Conservation (phyloP, 2,113 vertebrate genomes). For the Bubalus kerabau region DNA sequence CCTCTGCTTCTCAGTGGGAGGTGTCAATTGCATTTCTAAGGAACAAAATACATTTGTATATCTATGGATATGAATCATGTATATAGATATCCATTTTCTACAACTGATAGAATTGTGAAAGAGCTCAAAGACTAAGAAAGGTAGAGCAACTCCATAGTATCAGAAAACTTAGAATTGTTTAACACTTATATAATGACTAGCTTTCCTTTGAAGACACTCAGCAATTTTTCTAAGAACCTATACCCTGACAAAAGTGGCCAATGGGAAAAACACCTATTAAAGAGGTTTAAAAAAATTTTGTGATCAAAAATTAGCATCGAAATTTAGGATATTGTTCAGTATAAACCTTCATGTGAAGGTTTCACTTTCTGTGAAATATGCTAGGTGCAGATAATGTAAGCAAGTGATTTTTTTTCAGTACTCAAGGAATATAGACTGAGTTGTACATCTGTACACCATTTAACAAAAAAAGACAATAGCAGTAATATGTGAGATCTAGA, state of each 20-base stretch:
- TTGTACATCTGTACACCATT: neutral
- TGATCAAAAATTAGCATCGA: neutral
- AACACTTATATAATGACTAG: neutral
- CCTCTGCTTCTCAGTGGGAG: neutral
- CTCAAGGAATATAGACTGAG: neutral
- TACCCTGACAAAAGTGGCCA: neutral
- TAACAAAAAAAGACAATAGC: neutral
- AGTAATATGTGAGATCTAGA: neutral
- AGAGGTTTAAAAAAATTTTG: neutral
- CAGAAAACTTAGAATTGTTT: neutral
- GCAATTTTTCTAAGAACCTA: neutral
- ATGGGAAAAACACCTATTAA: neutral
- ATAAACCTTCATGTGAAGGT: neutral
- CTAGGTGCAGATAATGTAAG: neutral
- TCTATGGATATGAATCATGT: neutral
- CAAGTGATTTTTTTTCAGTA: neutral
- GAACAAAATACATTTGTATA: neutral
- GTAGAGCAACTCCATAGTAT: neutral
- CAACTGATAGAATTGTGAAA: neutral
- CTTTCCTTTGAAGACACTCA: neutral
- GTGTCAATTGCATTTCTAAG: neutral
- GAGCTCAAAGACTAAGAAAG: neutral
- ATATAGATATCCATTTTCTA: neutral
- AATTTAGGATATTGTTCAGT: neutral
- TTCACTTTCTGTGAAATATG: neutral